Conservation (phyloP, 2,113 vertebrate species). For the Cebidichthys violaceus region DNA sequence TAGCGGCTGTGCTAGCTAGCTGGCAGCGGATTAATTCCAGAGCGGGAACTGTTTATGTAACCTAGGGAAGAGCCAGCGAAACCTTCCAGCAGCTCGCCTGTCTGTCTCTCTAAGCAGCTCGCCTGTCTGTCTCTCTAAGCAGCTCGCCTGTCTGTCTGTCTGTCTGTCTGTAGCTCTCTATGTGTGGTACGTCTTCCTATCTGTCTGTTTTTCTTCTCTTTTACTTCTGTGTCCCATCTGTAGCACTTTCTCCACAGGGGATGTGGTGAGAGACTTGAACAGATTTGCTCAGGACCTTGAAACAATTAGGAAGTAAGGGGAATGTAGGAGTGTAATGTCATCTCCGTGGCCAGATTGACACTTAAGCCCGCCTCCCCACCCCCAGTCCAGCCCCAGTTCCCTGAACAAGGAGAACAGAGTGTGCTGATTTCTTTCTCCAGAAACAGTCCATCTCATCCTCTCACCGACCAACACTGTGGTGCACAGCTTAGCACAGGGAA, state of each 20-base stretch:
- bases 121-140: constrained; percentile 50
- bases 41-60: constrained; percentile 77
- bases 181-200: constrained; percentile 54
- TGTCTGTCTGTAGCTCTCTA: constrained; percentile 41
- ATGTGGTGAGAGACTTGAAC: constrained; percentile 25
- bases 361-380: constrained; percentile 50
- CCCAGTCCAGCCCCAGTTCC: constrained; percentile 65
- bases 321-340: constrained; percentile 73
- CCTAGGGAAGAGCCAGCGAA: constrained; percentile 69
- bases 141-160: constrained; percentile 26
- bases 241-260: constrained; percentile 46
- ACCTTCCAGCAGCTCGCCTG: constrained; percentile 59
- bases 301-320: constrained; percentile 70
- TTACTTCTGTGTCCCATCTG: constrained; percentile 44
- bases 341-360: constrained; percentile 55
- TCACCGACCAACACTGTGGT: constrained; percentile 40
- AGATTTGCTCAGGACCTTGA: constrained; percentile 70
- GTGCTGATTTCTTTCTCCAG: constrained; percentile 76
- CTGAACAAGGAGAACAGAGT: constrained; percentile 75
- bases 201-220: constrained; percentile 35
- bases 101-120: constrained; percentile 46
- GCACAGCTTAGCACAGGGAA: constrained; percentile 36
- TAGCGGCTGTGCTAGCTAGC: constrained; percentile 56
- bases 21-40: constrained; percentile 73
- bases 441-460: constrained; percentile 67